phyloP scores from a whole-genome alignment of 2,888 invertebrate species.

The Cataglyphis rosenhaueri region DNA sequence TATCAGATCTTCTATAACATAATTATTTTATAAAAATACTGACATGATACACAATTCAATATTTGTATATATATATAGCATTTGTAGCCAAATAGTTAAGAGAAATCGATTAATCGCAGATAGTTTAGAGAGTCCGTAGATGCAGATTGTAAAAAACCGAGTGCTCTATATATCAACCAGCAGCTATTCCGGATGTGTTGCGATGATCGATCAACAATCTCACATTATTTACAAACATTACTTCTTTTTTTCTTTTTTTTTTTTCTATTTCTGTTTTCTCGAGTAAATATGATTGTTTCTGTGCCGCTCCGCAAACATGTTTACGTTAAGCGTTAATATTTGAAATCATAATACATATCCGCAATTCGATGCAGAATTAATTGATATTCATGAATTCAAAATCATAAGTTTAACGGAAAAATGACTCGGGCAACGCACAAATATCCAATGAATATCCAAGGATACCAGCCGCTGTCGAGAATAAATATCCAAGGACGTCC shows the following conservation, averaged over 20 bases:
- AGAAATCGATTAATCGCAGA: not conserved
- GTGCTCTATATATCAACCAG: not conserved
- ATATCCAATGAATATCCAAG: conserved; percentile 1
- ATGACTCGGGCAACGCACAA: not conserved
- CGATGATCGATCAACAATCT: not conserved
- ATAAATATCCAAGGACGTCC: not conserved
- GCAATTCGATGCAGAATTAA: not conserved
- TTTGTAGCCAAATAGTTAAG: not conserved
- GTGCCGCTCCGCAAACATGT: not conserved
- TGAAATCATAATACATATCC: not conserved
- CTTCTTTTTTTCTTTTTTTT: not conserved
- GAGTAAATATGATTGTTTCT: conserved; percentile 25
- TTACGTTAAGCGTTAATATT: not conserved
- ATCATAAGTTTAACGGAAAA: not conserved
- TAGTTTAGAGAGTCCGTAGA: not conserved
- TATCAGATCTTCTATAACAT: not conserved
- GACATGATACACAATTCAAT: not conserved
- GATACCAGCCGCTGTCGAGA: not conserved
- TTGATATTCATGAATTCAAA: not conserved
- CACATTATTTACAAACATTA: not conserved
- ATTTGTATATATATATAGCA: not conserved
- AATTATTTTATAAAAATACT: not conserved
- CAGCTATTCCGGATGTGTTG: conserved; percentile 33
- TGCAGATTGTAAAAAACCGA: conserved; percentile 8
- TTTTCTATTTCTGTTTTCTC: not conserved